phyloP scores from a whole-genome alignment of 2,113 vertebrate species.

The Urocynchramus pylzowi region DNA sequence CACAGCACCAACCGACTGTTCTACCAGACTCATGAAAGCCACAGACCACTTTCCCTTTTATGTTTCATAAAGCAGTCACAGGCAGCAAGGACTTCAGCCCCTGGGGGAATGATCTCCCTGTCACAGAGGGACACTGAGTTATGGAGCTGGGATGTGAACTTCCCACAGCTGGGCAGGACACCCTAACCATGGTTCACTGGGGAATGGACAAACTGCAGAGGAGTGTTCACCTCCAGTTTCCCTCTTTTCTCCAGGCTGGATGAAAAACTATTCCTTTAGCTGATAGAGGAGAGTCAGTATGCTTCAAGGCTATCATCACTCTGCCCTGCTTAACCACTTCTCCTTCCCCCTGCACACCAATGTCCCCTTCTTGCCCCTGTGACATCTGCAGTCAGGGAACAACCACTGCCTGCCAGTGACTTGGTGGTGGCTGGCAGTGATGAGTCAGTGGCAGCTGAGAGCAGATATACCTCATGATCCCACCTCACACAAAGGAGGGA shows the following conservation, averaged over 20 bases:
- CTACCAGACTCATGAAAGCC: fast-evolving
- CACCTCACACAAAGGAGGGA: background rate
- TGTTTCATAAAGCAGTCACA: background rate
- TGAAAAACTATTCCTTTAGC: background rate
- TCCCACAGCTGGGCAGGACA: background rate
- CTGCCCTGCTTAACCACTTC: background rate
- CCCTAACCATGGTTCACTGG: background rate
- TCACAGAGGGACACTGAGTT: background rate
- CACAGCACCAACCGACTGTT: background rate
- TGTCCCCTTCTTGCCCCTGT: background rate
- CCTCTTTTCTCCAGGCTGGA: background rate
- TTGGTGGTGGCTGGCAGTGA: background rate
- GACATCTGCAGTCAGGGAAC: background rate
- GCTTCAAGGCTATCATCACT: background rate
- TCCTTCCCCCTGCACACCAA: background rate
- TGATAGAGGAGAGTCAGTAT: background rate
- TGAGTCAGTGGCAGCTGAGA: background rate
- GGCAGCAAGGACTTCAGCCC: background rate
- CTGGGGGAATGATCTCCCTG: background rate
- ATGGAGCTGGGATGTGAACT: background rate
- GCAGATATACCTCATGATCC: background rate
- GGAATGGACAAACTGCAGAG: background rate
- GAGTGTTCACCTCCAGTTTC: background rate
- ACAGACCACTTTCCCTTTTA: background rate
- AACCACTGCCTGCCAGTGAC: background rate